Conservation (phyloP, 2,113 vertebrate genomes). For the Myrmecobius fasciatus region DNA sequence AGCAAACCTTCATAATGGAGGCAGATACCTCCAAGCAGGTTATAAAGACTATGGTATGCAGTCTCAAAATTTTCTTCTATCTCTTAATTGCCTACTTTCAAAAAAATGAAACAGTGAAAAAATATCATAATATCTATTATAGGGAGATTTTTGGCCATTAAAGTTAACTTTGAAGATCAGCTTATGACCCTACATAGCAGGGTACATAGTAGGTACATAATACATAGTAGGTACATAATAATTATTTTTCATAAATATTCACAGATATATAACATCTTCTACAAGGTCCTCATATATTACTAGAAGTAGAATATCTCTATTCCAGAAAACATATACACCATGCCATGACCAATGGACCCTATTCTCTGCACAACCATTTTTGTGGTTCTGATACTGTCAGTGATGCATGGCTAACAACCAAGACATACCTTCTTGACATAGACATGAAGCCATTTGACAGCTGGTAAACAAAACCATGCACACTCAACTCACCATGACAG, state of each 20-base stretch:
- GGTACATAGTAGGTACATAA: background rate
- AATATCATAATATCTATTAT: background rate
- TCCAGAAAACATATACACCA: background rate
- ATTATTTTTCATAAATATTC: background rate
- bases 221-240: background rate
- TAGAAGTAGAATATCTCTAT: background rate
- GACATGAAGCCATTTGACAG: background rate
- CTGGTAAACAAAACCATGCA: background rate
- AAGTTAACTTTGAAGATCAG: background rate
- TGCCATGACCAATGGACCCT: background rate
- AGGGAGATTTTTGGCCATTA: background rate
- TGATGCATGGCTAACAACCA: slow-evolving; percentile 1
- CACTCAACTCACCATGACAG: background rate
- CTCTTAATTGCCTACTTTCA: background rate
- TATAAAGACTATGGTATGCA: background rate
- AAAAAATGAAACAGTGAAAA: background rate
- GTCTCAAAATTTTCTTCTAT: background rate
- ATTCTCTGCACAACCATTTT: background rate
- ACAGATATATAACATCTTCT: background rate
- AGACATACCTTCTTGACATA: background rate
- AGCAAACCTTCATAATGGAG: background rate
- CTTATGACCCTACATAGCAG: background rate
- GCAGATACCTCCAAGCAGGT: background rate
- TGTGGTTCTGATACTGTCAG: background rate
- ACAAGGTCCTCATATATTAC: background rate